These are phyloP conservation scores for Amblyjoppa fuscipennis DNA, from an alignment of 2,888 invertebrate species.

Conservation along the genomic window DNA sequence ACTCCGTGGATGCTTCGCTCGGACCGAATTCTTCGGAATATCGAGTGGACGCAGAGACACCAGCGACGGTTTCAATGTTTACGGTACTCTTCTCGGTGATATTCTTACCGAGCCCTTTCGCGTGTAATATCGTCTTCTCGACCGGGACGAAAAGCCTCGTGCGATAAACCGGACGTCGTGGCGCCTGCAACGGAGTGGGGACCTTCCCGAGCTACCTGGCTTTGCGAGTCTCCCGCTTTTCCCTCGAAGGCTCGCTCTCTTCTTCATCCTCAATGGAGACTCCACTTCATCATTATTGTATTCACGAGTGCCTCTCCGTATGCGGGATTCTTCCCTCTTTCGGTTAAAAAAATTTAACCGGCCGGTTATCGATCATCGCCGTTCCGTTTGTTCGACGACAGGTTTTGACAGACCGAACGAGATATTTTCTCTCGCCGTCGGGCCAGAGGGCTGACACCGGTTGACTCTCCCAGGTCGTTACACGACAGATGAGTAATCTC, in stretches of 20 bases:
- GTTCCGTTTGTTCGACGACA: conserved; percentile 3
- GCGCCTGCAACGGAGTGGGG: background rate
- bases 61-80: conserved; percentile 15
- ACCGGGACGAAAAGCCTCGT: background rate
- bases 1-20: conserved; percentile 18
- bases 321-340: background rate
- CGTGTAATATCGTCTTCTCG: background rate
- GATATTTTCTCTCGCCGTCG: conserved; percentile 8
- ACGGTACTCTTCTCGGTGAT: conserved; percentile 23
- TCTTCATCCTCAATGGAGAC: conserved; percentile 8
- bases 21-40: conserved; percentile 51
- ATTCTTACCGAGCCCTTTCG: conserved; percentile 1
- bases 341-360: background rate
- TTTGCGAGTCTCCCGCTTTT: conserved; percentile 19
- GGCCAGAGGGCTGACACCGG: too few species aligned
- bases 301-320: background rate
- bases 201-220: conserved; percentile 5
- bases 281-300: conserved; percentile 4
- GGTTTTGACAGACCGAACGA: conserved; percentile 30
- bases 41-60: conserved; percentile 16
- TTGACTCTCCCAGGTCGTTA: background rate
- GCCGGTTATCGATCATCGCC: conserved; percentile 29
- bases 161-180: conserved; percentile 15
- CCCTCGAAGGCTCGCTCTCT: background rate
- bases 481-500: conserved; percentile 1